A percentile compares a stretch with the other conserved stretches of the same genome.
phyloP scores from a whole-genome alignment of 2,113 vertebrate species.

The Gallinago paraguaiae region DNA sequence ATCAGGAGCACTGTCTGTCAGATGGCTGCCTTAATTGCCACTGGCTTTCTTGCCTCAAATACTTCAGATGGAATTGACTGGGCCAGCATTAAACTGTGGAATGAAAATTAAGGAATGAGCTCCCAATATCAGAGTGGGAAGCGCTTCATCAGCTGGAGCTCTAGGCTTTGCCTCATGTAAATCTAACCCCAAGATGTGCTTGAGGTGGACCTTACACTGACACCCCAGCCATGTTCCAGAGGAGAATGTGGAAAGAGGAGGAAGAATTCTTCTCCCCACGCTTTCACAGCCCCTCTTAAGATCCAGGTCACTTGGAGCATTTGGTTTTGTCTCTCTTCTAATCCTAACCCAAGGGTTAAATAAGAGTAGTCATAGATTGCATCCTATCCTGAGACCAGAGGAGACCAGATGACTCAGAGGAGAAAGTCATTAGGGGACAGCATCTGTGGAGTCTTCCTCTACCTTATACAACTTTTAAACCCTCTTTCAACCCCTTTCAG shows the following conservation, averaged over 20 bases:
- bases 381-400: background rate
- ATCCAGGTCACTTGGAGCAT: background rate
- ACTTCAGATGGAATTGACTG: background rate
- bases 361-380: background rate
- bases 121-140: background rate
- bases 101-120: background rate
- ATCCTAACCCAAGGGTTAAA: background rate
- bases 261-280: background rate
- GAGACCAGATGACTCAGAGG: background rate
- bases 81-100: background rate
- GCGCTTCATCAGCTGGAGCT: background rate
- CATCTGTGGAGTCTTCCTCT: background rate
- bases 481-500: background rate
- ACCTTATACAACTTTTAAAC: background rate
- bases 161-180: background rate
- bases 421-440: background rate
- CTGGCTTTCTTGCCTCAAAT: background rate
- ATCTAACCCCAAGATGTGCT: background rate
- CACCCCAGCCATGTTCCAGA: background rate
- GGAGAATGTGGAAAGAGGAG: background rate
- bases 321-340: background rate
- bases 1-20: background rate
- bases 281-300: background rate
- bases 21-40: background rate
- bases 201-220: background rate